phyloP scores from a whole-genome alignment of 2,888 invertebrate genomes.

The Thalpophila matura region DNA sequence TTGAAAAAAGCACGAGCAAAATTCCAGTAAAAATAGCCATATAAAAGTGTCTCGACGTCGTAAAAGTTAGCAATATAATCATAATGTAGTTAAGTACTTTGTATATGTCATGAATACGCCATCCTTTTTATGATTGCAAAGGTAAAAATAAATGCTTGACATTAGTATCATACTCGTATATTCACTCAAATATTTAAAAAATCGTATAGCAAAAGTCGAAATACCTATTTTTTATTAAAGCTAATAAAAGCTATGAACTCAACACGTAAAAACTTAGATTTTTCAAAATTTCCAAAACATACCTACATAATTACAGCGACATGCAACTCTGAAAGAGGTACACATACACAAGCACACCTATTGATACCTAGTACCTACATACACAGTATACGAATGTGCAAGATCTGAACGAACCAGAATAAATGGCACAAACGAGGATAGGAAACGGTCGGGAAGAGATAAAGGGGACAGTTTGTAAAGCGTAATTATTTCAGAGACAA shows the following conservation, averaged over 20 bases:
- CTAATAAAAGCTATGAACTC: slow-evolving; percentile 16
- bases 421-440: slow-evolving; percentile 79
- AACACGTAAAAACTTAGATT: slow-evolving; percentile 18
- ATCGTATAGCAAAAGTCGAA: not conserved
- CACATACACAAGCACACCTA: slow-evolving; percentile 25
- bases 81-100: slow-evolving; percentile 39
- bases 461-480: slow-evolving; percentile 81
- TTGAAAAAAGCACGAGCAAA: slow-evolving; percentile 31
- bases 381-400: slow-evolving; percentile 55
- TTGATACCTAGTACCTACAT: slow-evolving; percentile 24
- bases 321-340: slow-evolving; percentile 37
- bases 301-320: slow-evolving; percentile 33
- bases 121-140: slow-evolving; percentile 29
- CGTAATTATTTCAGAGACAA: slow-evolving; percentile 79
- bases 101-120: slow-evolving; percentile 38
- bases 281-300: slow-evolving; percentile 4
- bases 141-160: slow-evolving; percentile 13
- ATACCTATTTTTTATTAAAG: not conserved
- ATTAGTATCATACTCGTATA: too few species aligned
- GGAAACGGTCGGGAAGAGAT: slow-evolving; percentile 75
- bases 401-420: slow-evolving; percentile 65
- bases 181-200: not conserved
- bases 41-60: slow-evolving; percentile 61
- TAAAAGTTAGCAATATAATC: slow-evolving; percentile 54
- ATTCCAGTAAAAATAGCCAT: slow-evolving; percentile 51